Evolutionary conservation across 2,888 invertebrate species (phyloP), one percentile per base, ranked within the genome.

Genomic region (Tinea trinotella): DNA sequence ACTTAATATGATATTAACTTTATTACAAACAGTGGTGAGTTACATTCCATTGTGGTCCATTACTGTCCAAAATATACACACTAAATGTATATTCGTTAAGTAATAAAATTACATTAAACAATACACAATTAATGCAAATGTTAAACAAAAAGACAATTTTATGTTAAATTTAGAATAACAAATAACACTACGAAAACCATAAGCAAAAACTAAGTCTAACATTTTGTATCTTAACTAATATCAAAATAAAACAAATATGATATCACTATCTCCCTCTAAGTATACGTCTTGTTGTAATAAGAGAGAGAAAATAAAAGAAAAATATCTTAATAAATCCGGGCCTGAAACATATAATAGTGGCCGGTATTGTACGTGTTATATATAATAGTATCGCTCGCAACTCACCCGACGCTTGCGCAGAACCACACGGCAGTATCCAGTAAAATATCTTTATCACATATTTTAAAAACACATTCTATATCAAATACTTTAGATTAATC

Each of bases 321-420:
- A 76, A 75, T 74, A 75, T 74, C 74, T 74, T 77, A 77, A 71
- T 71, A 76, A 75, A 35, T 35, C 74, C 75, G 75, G 84, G 81
- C 86, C 85, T 76, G 81, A 84, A 86, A 87, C 85, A 87, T 86
- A 87, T 86, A 79, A 52, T 71, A 74, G 74, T 79, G 86, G 86
- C 86, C 85, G 13, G 15, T 40, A n/a, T 2, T 15, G 12, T 40
- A 40, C 40, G 15, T 40, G 40, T 30, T n/a, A 30, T 2, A 10
- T 7, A 7, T 35, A 35, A n/a, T 35, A 7, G 35, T 35, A 9
- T n/a, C 40, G 40, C 40, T 40, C 13, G 13, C 40, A 40, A 15
- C 40, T 40, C 35, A 7, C 35, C 35, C 13, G 7, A 13, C 15
- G n/a, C 40, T 3, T 40, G 6, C 9, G 5, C 24, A 9, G 5